A percentile compares a stretch with the other conserved stretches of the same genome.
phyloP scores from a whole-genome alignment of 1,140 invertebrate species.

The Caenorhabditis latens region DNA sequence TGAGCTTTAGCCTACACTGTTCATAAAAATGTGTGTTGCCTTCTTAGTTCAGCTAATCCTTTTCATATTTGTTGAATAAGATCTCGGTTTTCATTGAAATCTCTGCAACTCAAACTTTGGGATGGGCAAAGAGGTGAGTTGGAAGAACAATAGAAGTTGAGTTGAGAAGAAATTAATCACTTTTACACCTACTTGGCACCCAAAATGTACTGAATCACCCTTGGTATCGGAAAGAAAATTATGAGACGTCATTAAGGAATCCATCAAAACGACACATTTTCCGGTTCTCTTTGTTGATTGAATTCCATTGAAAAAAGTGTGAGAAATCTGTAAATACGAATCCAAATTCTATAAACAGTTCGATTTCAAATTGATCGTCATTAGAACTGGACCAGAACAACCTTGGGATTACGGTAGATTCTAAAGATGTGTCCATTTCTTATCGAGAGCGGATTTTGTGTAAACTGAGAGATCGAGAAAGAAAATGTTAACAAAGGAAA shows the following conservation, averaged over 20 bases:
- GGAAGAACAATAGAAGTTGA: background rate
- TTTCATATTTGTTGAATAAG: no score
- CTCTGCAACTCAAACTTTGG: no score
- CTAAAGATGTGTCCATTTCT: background rate
- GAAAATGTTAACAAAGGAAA: background rate
- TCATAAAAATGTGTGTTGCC: no score
- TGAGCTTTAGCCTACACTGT: no score
- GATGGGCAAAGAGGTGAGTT: no score
- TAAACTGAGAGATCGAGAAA: background rate
- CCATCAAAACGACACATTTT: conserved; percentile 13
- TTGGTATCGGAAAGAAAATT: background rate
- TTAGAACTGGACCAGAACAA: background rate
- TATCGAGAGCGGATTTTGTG: conserved; percentile 6
- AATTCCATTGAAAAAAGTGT: background rate
- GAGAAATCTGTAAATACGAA: background rate
- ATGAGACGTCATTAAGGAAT: background rate
- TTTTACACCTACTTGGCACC: background rate
- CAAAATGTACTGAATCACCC: background rate
- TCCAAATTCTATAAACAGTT: background rate
- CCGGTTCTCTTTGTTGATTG: background rate
- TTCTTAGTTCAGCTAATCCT: no score
- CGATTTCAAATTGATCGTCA: background rate
- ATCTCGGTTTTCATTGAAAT: no score
- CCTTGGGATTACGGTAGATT: conserved; percentile 4
- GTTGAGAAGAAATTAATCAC: background rate